Base-by-base conservation (phyloP, 2,888 invertebrate genomes). In the Drosophila lutescens region DNA sequence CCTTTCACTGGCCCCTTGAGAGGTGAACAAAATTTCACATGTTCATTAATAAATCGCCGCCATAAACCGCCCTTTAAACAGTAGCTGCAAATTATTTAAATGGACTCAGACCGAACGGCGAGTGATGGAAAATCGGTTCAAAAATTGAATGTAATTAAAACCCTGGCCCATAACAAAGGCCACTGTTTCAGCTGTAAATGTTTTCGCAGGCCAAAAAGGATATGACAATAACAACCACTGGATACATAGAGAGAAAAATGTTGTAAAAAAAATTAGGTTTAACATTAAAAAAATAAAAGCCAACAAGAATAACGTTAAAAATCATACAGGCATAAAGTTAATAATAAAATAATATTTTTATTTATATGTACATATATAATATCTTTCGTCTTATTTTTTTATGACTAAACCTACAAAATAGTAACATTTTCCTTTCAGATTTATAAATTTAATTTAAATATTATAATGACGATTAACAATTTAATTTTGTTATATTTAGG, bases 131-230 rank as follows among this genome's bases (percentile, higher is more conserved):
- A 82, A 82, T 82, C 75, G 63, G 72, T 77, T 75, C 82, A 66
- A 55, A 66, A 67, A 74, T 81, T 85, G 79, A 62, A 61, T 79
- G 80, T 87, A 85, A 85, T 85, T 85, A 89, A 85, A 87, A 74
- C 75, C 77, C 23, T 56, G 46, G 57, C 46, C 49, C 47, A 47
- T 50, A 65, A 72, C 72, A 67, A 57, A 61, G 62, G 20, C 26
- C 62, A 44, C 49, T 46, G 47, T 43, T 57, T 44, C 66, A 74
- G 40, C 59, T 44, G 77, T 47, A 79, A 85, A 61, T 69, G 61
- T 78, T 56, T 70, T 50, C 41, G 53, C 54, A 74, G 56, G 47
- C 59, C 47, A 56, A 56, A 61, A 67, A 71, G 46, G 69, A 49
- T 7, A 66, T 41, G 47, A 54, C 61, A 47, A 59, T 47, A 70